Conservation (phyloP, 2,113 vertebrate genomes). For the Pseudopodoces humilis region DNA sequence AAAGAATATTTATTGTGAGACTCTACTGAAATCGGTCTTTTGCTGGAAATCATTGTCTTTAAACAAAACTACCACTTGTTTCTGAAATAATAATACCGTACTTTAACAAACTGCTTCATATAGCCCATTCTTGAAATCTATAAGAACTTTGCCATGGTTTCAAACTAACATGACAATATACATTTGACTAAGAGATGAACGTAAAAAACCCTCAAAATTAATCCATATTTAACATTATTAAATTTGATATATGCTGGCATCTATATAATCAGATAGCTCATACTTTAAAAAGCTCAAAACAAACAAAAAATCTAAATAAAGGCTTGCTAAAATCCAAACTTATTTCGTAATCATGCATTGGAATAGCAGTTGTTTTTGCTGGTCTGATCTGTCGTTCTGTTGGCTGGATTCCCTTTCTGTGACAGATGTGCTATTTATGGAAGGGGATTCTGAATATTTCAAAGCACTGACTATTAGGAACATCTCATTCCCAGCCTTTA, state of each 20-base stretch:
- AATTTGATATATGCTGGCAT: background rate
- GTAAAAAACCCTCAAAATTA: background rate
- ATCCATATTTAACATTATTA: background rate
- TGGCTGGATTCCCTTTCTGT: conserved; percentile 56
- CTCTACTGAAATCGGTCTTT: background rate
- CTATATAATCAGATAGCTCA: background rate
- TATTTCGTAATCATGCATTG: conserved; percentile 5
- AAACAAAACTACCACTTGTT: background rate
- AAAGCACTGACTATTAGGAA: conserved; percentile 54
- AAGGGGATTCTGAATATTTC: conserved; percentile 70
- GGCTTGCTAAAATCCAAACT: conserved; percentile 9
- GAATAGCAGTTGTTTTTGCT: conserved; percentile 51
- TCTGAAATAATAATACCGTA: background rate
- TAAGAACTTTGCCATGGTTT: background rate
- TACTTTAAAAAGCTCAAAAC: conserved; percentile 3
- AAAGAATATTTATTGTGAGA: background rate
- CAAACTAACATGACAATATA: background rate
- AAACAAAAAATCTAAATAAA: conserved; percentile 1
- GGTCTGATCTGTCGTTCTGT: conserved; percentile 43
- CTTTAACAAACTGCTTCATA: background rate
- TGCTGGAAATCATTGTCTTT: background rate
- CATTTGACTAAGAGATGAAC: background rate
- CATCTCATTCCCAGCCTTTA: conserved; percentile 50
- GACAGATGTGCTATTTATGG: conserved; percentile 69
- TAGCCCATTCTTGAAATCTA: background rate